Percentiles rank a stretch among this genome's conserved stretches.
Evolutionary conservation across 2,797 vertebrate species (phyloP).

Genomic region (Tapera naevia): DNA sequence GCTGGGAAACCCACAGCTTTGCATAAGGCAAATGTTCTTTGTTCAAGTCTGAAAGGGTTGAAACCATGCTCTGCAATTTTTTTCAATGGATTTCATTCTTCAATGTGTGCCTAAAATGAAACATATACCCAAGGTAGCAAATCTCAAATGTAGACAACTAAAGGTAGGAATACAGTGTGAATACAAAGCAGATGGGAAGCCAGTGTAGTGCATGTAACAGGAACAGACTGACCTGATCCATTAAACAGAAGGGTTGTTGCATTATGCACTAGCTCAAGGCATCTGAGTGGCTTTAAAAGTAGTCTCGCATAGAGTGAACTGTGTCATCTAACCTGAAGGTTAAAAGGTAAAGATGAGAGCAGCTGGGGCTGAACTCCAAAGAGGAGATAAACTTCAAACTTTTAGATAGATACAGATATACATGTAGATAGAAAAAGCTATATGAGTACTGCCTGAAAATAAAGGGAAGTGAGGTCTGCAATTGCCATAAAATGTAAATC

Average conservation of each 20-base stretch:
- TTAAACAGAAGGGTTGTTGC: slow-evolving; percentile 48
- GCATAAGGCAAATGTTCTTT: neutral
- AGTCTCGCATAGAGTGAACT: neutral
- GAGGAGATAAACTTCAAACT: neutral
- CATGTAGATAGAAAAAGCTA: neutral
- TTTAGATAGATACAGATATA: neutral
- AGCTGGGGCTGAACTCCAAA: neutral
- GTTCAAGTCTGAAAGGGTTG: neutral
- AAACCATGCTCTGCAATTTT: neutral
- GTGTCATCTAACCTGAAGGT: neutral
- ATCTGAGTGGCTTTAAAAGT: slow-evolving; percentile 19
- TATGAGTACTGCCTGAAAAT: neutral
- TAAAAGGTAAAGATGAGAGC: slow-evolving; percentile 7
- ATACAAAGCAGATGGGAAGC: neutral
- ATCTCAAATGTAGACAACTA: neutral
- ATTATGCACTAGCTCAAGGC: slow-evolving; percentile 57
- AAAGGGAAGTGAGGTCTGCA: neutral
- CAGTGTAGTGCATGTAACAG: slow-evolving; percentile 55
- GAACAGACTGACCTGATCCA: slow-evolving; percentile 41
- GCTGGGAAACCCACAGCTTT: neutral
- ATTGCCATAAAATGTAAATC: neutral
- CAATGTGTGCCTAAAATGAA: neutral
- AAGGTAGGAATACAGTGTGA: neutral
- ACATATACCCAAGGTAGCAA: neutral
- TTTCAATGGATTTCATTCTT: neutral